These are phyloP conservation scores for Lates calcarifer DNA, from an alignment of 2,113 vertebrate species.

Conservation along the genomic window DNA sequence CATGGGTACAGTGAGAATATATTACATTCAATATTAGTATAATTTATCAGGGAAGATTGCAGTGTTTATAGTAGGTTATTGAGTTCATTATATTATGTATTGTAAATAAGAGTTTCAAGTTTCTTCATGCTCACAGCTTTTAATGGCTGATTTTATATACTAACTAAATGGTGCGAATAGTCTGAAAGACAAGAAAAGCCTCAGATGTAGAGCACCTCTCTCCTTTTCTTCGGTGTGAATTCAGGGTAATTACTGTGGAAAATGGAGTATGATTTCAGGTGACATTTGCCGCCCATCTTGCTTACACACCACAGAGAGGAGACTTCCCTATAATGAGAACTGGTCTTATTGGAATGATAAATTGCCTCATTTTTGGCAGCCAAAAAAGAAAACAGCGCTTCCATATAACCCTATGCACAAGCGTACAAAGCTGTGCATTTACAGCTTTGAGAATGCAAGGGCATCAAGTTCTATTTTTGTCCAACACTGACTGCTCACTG, in stretches of 20 bases:
- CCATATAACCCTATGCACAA: conserved; percentile 38
- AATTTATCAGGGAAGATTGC: background rate
- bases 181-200: conserved; percentile 4
- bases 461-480: conserved; percentile 66
- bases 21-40: conserved; percentile 8
- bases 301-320: conserved; percentile 31
- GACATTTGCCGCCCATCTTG: conserved; percentile 41
- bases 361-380: conserved; percentile 26
- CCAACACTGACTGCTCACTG: conserved; percentile 46
- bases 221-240: conserved; percentile 15
- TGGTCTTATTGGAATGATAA: conserved; percentile 16
- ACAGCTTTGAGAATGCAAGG: conserved; percentile 36
- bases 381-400: conserved; percentile 16
- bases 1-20: background rate
- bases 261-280: conserved; percentile 41
- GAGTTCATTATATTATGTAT: background rate
- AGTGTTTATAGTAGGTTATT: background rate
- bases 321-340: conserved; percentile 37
- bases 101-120: background rate
- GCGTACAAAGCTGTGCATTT: conserved; percentile 29
- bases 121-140: background rate
- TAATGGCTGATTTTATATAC: background rate
- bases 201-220: background rate
- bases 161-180: background rate
- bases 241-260: conserved; percentile 40